These are phyloP conservation scores for Diaphora mendica DNA, from an alignment of 2,888 invertebrate genomes.

Conservation along the genomic window DNA sequence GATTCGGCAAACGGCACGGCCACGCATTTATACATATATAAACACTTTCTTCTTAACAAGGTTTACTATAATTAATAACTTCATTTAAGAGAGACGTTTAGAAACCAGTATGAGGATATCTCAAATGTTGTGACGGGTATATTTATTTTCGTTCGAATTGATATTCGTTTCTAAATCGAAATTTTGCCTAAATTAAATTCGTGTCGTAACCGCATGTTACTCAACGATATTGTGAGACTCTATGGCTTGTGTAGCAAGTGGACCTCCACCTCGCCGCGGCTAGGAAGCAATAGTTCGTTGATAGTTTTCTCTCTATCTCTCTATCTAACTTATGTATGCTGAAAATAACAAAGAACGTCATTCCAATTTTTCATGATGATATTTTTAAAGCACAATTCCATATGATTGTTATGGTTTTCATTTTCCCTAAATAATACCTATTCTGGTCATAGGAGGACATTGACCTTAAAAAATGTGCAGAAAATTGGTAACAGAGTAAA, in stretches of 20 bases:
- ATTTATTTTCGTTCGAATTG: not conserved
- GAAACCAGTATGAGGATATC: not conserved
- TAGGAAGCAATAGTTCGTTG: not conserved
- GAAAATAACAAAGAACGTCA: not conserved
- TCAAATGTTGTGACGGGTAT: not conserved
- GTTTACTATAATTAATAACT: slow-evolving; percentile 14
- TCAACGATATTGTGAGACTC: not conserved
- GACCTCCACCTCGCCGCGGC: not conserved
- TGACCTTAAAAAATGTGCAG: no score
- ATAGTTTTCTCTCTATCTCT: not conserved
- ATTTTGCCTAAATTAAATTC: slow-evolving; percentile 4
- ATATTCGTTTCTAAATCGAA: slow-evolving; percentile 2
- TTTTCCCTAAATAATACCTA: no score
- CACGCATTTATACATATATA: not conserved
- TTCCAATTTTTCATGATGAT: no score
- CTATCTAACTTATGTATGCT: not conserved
- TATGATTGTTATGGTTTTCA: no score
- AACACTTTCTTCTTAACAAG: slow-evolving; percentile 21
- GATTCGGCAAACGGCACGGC: slow-evolving; percentile 7
- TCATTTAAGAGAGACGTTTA: slow-evolving; percentile 12
- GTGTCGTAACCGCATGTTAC: not conserved
- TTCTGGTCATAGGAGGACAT: no score
- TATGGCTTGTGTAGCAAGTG: not conserved
- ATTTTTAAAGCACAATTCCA: no score
- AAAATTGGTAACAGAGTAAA: no score